Base-by-base conservation (phyloP, 2,113 vertebrate genomes). In the Eubucco bourcierii region DNA sequence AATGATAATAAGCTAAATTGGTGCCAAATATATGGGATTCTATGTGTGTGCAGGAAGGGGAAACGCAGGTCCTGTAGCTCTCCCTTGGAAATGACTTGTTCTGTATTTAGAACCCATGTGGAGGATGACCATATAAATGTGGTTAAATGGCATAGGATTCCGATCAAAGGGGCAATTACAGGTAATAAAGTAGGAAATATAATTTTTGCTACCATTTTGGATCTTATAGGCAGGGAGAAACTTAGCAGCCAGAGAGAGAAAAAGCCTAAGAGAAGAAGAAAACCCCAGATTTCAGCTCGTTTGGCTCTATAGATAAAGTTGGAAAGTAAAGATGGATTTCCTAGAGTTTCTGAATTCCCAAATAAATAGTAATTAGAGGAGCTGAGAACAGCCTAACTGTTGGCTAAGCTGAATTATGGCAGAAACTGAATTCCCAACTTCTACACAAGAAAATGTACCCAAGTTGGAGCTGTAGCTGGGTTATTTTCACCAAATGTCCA, bases 401-500 rank as follows among this genome's bases (percentile, higher is more conserved):
- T 86, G 73, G 1, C 66, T 88, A 80, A 93, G 67, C 63, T 46
- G 79, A 91, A 81, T 87, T 75, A 16, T 44, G 65, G 91, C 76
- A 78, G 89, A 91, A 75, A 53, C 70, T 75, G 72, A 94, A 90
- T 92, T 92, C 33, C 79, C 50, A 47, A 23, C 37, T 94, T 94
- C 29, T 59, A 63, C 41, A 70, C 39, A 56, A 85, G 86, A 72
- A 66, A 50, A 87, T 67, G 74, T 83, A 61, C 91, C 33, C 0
- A 83, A 93, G 87, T 80, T 3, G 1, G 86, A 91, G 80, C 91
- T 72, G 90, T 80, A 64, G 79, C 90, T 91, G 95, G 89, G 91
- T 92, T 91, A 94, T 94, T 94, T 93, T 83, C 93, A 94, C 93
- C 94, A 96, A 95, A 93, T 95, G 93, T 88, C 94, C 94, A 95